phyloP scores from a whole-genome alignment of 2,113 vertebrate species.

The Aythya baeri region DNA sequence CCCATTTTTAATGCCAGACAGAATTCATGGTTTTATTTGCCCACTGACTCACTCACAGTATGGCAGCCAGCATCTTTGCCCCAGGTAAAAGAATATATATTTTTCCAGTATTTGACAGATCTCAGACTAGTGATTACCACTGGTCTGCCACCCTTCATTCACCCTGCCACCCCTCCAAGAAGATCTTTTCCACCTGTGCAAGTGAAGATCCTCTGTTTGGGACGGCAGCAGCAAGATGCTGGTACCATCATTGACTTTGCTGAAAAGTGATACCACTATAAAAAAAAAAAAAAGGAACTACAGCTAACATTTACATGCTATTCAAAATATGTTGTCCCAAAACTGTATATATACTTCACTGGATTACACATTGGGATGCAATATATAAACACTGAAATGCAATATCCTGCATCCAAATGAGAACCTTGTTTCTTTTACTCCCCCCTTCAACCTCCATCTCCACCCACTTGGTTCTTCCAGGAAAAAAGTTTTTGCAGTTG shows the following conservation, averaged over 20 bases:
- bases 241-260: not conserved
- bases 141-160: not conserved
- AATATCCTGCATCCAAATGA: not conserved
- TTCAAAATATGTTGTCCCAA: not conserved
- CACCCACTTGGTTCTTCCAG: not conserved
- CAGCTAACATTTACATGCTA: not conserved
- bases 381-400: not conserved
- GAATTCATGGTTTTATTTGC: constrained; percentile 30
- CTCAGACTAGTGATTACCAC: not conserved
- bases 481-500: not conserved
- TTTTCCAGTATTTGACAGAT: not conserved
- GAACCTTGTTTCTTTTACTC: not conserved
- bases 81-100: not conserved
- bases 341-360: not conserved
- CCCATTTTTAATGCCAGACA: constrained; percentile 54
- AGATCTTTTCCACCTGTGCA: not conserved
- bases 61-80: not conserved
- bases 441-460: fast-evolving
- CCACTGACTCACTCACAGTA: not conserved
- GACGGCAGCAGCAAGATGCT: not conserved
- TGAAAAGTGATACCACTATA: not conserved
- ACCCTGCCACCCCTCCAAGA: not conserved
- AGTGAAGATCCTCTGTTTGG: not conserved
- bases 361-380: not conserved
- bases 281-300: not conserved